These are phyloP conservation scores for Laodelphax striatellus DNA, from an alignment of 1,140 invertebrate species.

Conservation along the genomic window DNA sequence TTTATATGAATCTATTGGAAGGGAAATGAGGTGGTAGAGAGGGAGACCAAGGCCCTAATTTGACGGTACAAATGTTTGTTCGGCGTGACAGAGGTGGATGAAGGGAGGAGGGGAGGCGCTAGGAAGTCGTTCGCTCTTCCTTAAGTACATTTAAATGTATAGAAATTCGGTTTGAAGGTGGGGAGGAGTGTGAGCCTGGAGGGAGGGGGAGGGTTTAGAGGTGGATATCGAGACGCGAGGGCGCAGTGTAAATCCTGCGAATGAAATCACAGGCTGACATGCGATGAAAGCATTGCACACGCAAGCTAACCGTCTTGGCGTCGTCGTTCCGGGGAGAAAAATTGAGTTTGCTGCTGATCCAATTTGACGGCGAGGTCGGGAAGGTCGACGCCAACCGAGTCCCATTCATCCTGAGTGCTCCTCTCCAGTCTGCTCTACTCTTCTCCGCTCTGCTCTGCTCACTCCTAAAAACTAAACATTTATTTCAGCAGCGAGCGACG, in stretches of 20 bases:
- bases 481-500: background rate
- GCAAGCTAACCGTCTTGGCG: background rate
- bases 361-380: background rate
- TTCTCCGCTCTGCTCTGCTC: no score
- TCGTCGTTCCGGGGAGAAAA: background rate
- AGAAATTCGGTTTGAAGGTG: background rate
- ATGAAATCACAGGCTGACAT: conserved; percentile 3
- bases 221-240: background rate
- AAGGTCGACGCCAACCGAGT: no score
- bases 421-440: no score
- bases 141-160: conserved; percentile 1
- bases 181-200: background rate
- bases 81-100: background rate
- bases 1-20: no score
- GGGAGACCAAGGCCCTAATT: no score
- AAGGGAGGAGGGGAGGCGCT: background rate
- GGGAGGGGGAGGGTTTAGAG: background rate
- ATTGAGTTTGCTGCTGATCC: conserved; percentile 1
- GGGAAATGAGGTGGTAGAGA: no score
- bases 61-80: no score
- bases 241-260: background rate
- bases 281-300: conserved; percentile 3
- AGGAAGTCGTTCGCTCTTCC: background rate
- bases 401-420: no score
- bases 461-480: background rate